Evolutionary conservation across 2,113 vertebrate species (phyloP).

Genomic region (Ibidorhyncha struthersii): DNA sequence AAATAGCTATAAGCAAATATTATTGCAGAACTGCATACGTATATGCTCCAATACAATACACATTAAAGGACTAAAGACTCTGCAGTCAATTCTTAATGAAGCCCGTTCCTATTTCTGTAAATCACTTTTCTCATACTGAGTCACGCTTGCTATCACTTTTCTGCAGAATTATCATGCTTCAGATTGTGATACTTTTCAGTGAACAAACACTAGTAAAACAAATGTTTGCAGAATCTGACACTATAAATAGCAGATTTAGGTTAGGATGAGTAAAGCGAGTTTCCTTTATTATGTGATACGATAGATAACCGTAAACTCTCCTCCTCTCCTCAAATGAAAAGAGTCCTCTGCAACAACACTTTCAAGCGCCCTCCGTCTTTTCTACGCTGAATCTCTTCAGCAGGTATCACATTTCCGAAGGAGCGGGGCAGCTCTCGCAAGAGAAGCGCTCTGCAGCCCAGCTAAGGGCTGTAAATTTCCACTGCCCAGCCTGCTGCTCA

Average conservation of each 20-base stretch:
- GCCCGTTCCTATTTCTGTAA: not conserved
- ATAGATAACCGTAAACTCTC: not conserved
- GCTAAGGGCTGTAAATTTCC: constrained; percentile 70
- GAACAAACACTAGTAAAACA: not conserved
- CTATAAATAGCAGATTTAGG: not conserved
- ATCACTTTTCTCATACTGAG: not conserved
- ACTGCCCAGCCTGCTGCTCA: constrained; percentile 46
- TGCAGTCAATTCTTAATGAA: not conserved
- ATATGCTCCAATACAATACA: not conserved
- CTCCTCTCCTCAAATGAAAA: not conserved
- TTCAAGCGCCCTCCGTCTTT: not conserved
- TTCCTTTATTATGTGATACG: not conserved
- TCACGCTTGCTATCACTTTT: not conserved
- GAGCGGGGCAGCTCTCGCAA: constrained; percentile 18
- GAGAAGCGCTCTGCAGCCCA: not conserved
- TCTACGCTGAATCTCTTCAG: not conserved
- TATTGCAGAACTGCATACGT: not conserved
- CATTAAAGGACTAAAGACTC: not conserved
- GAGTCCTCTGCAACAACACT: not conserved
- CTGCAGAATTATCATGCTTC: not conserved
- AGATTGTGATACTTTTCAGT: not conserved
- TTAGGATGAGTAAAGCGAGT: not conserved
- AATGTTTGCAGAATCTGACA: not conserved
- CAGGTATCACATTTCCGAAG: constrained; percentile 10
- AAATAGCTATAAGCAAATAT: not conserved